These are phyloP conservation scores for Mus spretus DNA, from an alignment of 2,797 vertebrate genomes.

Conservation along the genomic window DNA sequence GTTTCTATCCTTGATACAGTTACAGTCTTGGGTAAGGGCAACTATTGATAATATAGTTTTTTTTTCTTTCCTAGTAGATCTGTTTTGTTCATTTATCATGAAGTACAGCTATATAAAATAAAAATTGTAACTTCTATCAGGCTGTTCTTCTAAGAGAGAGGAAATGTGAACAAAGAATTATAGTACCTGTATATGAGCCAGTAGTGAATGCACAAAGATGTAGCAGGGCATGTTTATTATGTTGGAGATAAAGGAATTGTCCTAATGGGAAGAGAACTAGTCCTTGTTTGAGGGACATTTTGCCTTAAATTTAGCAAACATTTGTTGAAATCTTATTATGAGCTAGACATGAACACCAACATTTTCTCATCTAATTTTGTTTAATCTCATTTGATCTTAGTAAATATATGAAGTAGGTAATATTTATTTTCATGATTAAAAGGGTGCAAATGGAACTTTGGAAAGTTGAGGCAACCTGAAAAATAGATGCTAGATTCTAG, in stretches of 20 bases:
- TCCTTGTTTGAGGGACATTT: neutral
- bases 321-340: slow-evolving; percentile 34
- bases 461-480: neutral
- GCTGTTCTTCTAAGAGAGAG: neutral
- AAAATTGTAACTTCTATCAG: neutral
- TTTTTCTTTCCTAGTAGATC: neutral
- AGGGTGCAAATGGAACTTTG: slow-evolving; percentile 19
- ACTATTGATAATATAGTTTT: neutral
- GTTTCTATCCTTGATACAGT: neutral
- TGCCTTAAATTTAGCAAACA: slow-evolving; percentile 41
- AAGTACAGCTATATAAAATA: neutral
- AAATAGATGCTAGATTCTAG: neutral
- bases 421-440: slow-evolving; percentile 62
- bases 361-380: slow-evolving; percentile 11
- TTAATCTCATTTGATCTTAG: slow-evolving; percentile 47
- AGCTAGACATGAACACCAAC: neutral
- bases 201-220: neutral
- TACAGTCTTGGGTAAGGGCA: neutral
- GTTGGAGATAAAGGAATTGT: neutral
- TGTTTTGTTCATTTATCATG: neutral
- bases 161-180: neutral
- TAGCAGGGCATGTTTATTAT: neutral
- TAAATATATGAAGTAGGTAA: neutral
- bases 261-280: neutral
- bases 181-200: neutral